Conservation (phyloP, 2,797 vertebrate genomes). For the Enteromius afrohamiltoni region DNA sequence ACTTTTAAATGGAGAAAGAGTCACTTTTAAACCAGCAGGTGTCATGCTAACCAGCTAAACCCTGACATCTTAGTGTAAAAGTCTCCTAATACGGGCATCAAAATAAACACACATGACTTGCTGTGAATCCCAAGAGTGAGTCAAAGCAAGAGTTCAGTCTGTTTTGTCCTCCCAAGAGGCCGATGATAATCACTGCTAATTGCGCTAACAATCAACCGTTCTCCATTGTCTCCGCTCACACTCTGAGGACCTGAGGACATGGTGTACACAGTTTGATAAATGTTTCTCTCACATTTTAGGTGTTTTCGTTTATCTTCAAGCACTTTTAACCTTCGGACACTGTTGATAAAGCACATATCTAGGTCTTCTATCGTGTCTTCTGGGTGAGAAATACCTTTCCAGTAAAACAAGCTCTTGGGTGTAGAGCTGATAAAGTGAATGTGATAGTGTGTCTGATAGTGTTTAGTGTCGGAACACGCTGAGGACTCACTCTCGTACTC, state of each 20-base stretch:
- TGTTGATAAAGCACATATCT: not conserved
- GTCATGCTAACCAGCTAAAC: not conserved
- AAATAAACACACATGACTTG: not conserved
- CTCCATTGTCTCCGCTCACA: not conserved
- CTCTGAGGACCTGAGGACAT: not conserved
- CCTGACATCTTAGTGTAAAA: not conserved
- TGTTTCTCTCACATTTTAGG: not conserved
- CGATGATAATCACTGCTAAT: constrained; percentile 10
- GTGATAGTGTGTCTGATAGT: not conserved
- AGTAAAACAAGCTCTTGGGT: constrained; percentile 10
- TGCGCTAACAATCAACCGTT: not conserved
- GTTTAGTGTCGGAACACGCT: not conserved
- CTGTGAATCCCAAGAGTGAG: not conserved
- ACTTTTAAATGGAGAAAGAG: too few species aligned
- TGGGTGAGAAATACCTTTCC: not conserved
- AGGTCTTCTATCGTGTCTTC: constrained; percentile 1
- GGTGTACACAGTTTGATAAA: not conserved
- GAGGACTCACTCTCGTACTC: constrained; percentile 73
- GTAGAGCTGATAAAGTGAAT: constrained; percentile 4
- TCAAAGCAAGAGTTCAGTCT: not conserved
- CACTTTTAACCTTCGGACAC: not conserved
- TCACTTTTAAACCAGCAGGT: not conserved
- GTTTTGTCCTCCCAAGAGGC: constrained; percentile 7
- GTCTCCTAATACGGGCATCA: not conserved
- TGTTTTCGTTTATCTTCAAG: not conserved